Conservation (phyloP, 1,140 invertebrate species). For the Saccostrea echinata region DNA sequence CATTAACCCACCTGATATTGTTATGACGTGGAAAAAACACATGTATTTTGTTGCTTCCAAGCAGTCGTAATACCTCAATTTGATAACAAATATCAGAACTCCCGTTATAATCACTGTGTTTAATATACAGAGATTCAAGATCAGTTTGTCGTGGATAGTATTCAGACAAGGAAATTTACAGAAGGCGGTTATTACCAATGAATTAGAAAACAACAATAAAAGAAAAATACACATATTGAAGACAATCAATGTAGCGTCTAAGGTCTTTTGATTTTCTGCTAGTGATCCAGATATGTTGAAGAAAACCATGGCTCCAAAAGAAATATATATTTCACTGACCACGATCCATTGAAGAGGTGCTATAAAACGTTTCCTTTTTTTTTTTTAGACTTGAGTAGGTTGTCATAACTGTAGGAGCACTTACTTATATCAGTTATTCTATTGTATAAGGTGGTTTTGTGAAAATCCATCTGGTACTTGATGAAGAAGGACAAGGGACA, state of each 20-base stretch:
- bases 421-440: no score
- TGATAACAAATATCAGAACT: background rate
- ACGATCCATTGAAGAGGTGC: no score
- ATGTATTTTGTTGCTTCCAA: conserved; percentile 6
- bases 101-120: background rate
- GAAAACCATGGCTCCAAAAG: background rate
- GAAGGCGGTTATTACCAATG: background rate
- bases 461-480: no score
- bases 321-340: no score
- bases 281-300: background rate
- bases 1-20: background rate
- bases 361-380: no score
- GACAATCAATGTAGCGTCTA: background rate
- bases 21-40: conserved; percentile 6
- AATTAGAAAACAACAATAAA: background rate
- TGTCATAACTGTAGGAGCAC: no score
- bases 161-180: background rate
- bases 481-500: no score
- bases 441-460: no score
- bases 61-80: background rate
- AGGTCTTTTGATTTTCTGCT: background rate
- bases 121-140: background rate
- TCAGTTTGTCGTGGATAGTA: background rate
- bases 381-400: no score
- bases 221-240: background rate